Evolutionary conservation across 2,888 invertebrate species (phyloP), one percentile per base, ranked within the genome.

Genomic region (Drosophila eohydei): DNA sequence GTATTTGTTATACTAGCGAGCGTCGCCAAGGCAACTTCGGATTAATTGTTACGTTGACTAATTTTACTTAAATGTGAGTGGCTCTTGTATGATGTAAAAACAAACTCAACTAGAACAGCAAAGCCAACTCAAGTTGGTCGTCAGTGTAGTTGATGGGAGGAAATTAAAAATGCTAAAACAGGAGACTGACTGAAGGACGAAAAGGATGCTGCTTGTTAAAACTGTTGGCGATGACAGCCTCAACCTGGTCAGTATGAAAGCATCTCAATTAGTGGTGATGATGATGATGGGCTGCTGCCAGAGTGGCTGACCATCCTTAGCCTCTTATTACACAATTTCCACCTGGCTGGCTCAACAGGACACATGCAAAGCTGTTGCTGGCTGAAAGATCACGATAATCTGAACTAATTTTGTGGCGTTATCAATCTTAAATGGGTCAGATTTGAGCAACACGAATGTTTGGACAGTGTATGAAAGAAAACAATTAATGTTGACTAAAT

Each of bases 1-100:
- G 71, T 11, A 44, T 32, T 40, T 73, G 74, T 71, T 80, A 79
- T 67, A 66, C 67, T 74, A 74, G 78, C 67, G 77, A 74, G 78
- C 57, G 85, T 81, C 79, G 77, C 74, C 79, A 74, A 61, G 83
- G 67, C 67, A 46, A 78, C 72, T 67, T 16, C 54, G 54, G 40
- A 82, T 75, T 87, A 84, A 74, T 82, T 87, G 82, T 84, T 74
- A 78, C 80, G 80, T 84, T 76, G 78, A 71, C 78, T 78, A 72
- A 75, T 74, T 82, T 74, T 56, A 64, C 77, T 77, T 78, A 70
- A 64, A 63, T 64, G 61, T 32, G 57, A 55, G 51, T 56, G 46
- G 36, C 60, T 58, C 56, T 70, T 81, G 67, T 60, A 68, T 68
- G 68, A 78, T 34, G 40, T 5, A 51, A n/a, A 52, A 36, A 16